Percentiles rank a stretch among this genome's conserved stretches.
Evolutionary conservation across 2,113 vertebrate genomes (phyloP).

Genomic region (Montifringilla adamsi): DNA sequence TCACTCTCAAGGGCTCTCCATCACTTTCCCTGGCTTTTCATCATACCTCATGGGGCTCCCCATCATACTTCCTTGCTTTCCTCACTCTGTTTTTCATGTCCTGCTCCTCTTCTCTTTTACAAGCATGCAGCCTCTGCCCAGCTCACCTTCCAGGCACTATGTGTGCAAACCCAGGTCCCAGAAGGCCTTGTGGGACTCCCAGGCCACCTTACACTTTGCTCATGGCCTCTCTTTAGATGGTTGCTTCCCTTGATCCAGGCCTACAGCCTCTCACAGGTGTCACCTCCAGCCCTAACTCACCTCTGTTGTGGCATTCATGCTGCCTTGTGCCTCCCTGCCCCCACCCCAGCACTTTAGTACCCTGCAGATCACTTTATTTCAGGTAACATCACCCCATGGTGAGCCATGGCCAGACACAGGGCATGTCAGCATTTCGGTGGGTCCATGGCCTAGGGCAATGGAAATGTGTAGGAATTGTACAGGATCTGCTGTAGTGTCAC

Average conservation of each 20-base stretch:
- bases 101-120: neutral
- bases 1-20: neutral
- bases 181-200: neutral
- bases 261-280: neutral
- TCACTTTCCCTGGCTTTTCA: neutral
- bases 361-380: neutral
- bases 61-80: neutral
- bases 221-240: neutral
- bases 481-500: neutral
- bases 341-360: neutral
- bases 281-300: neutral
- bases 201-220: neutral
- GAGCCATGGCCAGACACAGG: accelerated
- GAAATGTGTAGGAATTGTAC: accelerated
- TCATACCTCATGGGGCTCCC: neutral
- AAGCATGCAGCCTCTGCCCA: neutral
- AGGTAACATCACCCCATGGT: neutral
- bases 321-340: neutral
- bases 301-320: accelerated
- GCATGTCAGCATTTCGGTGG: accelerated
- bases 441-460: neutral
- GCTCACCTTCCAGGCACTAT: accelerated
- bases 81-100: neutral
- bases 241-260: neutral
- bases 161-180: neutral